phyloP scores from a whole-genome alignment of 1,140 invertebrate species.

The Euwallacea similis region DNA sequence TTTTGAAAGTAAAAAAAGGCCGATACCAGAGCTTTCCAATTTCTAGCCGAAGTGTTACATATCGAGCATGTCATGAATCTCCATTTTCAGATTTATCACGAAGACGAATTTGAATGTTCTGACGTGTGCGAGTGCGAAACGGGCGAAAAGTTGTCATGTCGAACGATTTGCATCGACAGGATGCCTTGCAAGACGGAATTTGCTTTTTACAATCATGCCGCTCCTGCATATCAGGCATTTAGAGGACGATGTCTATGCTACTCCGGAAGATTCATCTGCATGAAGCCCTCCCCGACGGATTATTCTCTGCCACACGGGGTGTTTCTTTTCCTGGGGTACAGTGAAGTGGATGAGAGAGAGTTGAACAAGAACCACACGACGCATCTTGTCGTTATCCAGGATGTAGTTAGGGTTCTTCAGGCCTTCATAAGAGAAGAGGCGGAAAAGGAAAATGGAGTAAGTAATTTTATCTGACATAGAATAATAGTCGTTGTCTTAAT shows the following conservation, averaged over 20 bases:
- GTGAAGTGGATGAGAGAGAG: constrained; percentile 77
- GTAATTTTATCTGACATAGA: not conserved
- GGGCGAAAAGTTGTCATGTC: constrained; percentile 75
- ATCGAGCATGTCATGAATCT: constrained; percentile 24
- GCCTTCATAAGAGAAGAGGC: constrained; percentile 71
- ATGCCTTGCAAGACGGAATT: constrained; percentile 82
- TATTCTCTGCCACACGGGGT: constrained; percentile 79
- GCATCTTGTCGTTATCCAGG: constrained; percentile 71
- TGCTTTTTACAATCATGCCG: constrained; percentile 86
- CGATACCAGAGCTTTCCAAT: constrained; percentile 2
- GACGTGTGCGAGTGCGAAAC: constrained; percentile 79
- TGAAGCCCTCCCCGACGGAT: constrained; percentile 78
- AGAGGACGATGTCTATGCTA: constrained; percentile 87
- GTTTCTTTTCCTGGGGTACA: constrained; percentile 85
- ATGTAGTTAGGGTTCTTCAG: constrained; percentile 77
- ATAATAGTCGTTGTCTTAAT: not conserved
- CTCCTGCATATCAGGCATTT: constrained; percentile 85
- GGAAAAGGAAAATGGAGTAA: constrained; percentile 65
- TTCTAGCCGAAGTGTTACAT: constrained; percentile 7
- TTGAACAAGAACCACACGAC: constrained; percentile 73
- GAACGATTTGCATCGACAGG: constrained; percentile 81
- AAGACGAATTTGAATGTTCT: constrained; percentile 81
- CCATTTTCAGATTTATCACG: constrained; percentile 74
- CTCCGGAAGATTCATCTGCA: constrained; percentile 87
- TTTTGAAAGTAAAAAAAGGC: constrained; percentile 4